Evolutionary conservation across 2,113 vertebrate species (phyloP).

Genomic region (Sinocyclocheilus maitianheensis): DNA sequence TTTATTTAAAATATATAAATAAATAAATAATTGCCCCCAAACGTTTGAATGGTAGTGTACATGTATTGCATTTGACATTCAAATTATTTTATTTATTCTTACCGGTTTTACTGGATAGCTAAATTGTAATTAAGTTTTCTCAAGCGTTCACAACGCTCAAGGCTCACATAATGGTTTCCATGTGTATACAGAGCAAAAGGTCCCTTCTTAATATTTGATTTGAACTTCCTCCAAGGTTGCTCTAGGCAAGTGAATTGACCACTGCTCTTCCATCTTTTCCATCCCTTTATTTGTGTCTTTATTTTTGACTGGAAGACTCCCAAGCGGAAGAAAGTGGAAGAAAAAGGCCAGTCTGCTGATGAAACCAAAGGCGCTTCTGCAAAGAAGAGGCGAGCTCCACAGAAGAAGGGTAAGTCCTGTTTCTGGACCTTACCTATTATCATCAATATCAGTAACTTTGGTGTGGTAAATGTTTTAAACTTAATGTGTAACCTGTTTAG

Average conservation of each 20-base stretch:
- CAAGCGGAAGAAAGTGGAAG: conserved; percentile 64
- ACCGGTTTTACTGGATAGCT: conserved; percentile 25
- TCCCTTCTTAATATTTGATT: conserved; percentile 51
- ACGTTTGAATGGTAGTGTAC: neutral
- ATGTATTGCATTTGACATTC: conserved; percentile 18
- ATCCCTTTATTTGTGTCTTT: neutral
- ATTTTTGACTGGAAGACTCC: conserved; percentile 42
- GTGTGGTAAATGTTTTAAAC: neutral
- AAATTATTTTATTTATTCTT: conserved; percentile 34
- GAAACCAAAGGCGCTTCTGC: conserved; percentile 40
- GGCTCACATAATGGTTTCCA: conserved; percentile 31
- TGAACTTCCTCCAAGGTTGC: conserved; percentile 36
- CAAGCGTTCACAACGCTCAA: conserved; percentile 34
- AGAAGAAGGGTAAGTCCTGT: conserved; percentile 53
- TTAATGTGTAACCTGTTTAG: conserved; percentile 47
- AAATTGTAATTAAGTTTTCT: conserved; percentile 50
- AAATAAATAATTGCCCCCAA: neutral
- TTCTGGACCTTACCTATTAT: neutral
- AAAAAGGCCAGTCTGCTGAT: conserved; percentile 42
- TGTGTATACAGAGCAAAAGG: conserved; percentile 28
- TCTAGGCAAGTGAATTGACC: conserved; percentile 53
- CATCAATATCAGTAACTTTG: neutral
- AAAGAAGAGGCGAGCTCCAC: conserved; percentile 63
- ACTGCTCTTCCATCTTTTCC: neutral
- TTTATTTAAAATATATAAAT: too few species aligned